Percentiles rank a stretch among this genome's conserved stretches.
Evolutionary conservation across 2,888 invertebrate genomes (phyloP).

Genomic region (Erpobdella octoculata): DNA sequence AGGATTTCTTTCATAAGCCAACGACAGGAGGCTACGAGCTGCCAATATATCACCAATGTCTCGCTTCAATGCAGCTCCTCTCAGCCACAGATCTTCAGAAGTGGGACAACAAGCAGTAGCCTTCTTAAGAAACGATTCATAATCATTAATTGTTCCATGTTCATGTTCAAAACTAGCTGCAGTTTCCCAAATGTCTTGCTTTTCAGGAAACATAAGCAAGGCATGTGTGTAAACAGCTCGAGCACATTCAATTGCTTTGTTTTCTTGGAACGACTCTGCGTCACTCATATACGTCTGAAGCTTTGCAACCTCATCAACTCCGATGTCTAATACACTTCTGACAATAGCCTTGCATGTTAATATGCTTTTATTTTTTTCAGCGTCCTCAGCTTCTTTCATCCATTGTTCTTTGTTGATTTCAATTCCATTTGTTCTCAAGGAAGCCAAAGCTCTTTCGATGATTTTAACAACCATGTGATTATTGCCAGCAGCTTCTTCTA

Average conservation of each 20-base stretch:
- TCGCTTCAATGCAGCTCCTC: slow-evolving; percentile 99
- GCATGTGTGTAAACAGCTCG: slow-evolving; percentile 90
- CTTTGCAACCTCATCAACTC: slow-evolving; percentile 91
- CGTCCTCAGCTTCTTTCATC: slow-evolving; percentile 96
- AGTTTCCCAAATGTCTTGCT: slow-evolving; percentile 93
- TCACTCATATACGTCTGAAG: slow-evolving; percentile 99
- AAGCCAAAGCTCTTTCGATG: slow-evolving; percentile 63
- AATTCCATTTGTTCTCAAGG: slow-evolving; percentile 85
- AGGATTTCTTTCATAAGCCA: slow-evolving; percentile 92
- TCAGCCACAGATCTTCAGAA: slow-evolving; percentile 92
- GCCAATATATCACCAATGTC: slow-evolving; percentile 94
- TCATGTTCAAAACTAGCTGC: slow-evolving; percentile 94
- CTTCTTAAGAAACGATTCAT: slow-evolving; percentile 79
- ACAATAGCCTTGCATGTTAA: slow-evolving; percentile 81
- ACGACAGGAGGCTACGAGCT: slow-evolving; percentile 82
- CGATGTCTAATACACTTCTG: slow-evolving; percentile 74
- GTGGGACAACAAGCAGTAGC: slow-evolving; percentile 96
- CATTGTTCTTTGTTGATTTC: slow-evolving; percentile 97
- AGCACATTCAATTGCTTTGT: slow-evolving; percentile 88
- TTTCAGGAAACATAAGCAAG: slow-evolving; percentile 79
- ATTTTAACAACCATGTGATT: slow-evolving; percentile 57
- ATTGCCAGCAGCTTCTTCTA: slow-evolving; percentile 94
- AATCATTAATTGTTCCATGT: slow-evolving; percentile 68
- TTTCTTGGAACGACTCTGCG: slow-evolving; percentile 80
- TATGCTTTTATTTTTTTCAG: slow-evolving; percentile 88